Percentiles rank a stretch among this genome's conserved stretches.
Evolutionary conservation across 2,888 invertebrate genomes (phyloP).

Genomic region (Tachystola acroxantha): DNA sequence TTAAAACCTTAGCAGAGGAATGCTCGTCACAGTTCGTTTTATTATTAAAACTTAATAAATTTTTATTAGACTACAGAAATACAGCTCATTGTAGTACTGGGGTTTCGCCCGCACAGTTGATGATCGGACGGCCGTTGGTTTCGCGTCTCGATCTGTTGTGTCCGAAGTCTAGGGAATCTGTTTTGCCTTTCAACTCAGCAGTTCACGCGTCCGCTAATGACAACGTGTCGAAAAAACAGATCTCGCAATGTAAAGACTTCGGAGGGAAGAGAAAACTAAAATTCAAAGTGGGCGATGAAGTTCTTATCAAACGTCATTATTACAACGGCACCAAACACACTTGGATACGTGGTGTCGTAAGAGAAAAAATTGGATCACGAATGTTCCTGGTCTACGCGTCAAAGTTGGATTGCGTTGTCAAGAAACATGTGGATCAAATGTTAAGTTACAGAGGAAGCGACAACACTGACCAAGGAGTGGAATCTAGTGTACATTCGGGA

Average conservation of each 20-base stretch:
- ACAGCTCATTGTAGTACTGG: constrained; percentile 13
- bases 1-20: constrained; percentile 10
- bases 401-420: constrained; percentile 3
- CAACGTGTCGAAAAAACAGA: not conserved
- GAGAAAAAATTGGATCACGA: constrained; percentile 1
- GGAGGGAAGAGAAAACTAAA: constrained; percentile 4
- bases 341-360: constrained; percentile 7
- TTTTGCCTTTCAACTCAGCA: not conserved
- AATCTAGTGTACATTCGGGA: not conserved
- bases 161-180: constrained; percentile 4
- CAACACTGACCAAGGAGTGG: not conserved
- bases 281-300: constrained; percentile 7
- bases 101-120: constrained; percentile 12
- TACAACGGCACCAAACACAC: constrained; percentile 6
- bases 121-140: constrained; percentile 11
- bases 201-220: not conserved
- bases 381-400: constrained; percentile 5
- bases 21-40: not conserved
- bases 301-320: constrained; percentile 10
- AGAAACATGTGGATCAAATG: constrained; percentile 8
- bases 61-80: constrained; percentile 14
- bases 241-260: constrained; percentile 1
- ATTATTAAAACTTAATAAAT: constrained; percentile 9
- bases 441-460: not conserved
- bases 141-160: constrained; percentile 12